These are phyloP conservation scores for Phodopus roborovskii DNA, from an alignment of 2,113 vertebrate species.

Conservation along the genomic window DNA sequence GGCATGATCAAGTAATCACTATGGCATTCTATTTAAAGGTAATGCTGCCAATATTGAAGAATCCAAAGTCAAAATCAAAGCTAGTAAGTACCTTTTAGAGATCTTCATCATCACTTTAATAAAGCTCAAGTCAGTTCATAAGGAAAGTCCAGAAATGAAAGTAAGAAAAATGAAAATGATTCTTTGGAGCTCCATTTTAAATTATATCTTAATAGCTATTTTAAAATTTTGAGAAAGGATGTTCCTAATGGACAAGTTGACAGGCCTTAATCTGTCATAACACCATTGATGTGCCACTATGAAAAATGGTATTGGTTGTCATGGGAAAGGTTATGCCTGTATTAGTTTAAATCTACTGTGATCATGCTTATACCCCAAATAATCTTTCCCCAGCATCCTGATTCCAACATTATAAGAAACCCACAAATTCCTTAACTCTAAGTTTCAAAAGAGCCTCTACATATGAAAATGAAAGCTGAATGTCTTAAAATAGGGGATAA, in stretches of 20 bases:
- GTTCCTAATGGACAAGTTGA: not conserved
- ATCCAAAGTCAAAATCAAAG: slow-evolving; percentile 44
- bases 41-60: slow-evolving; percentile 34
- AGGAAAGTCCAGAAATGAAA: slow-evolving; percentile 6
- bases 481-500: not conserved
- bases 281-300: accelerated
- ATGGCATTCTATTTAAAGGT: slow-evolving; percentile 42
- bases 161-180: not conserved
- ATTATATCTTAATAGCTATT: slow-evolving; percentile 2
- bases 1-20: not conserved
- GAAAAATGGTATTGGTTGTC: not conserved
- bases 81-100: not conserved
- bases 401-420: slow-evolving; percentile 30
- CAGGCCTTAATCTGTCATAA: not conserved
- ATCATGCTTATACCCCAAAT: not conserved
- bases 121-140: slow-evolving; percentile 59
- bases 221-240: slow-evolving; percentile 2
- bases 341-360: not conserved
- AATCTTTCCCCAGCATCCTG: not conserved
- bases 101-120: slow-evolving; percentile 29
- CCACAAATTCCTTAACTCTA: not conserved
- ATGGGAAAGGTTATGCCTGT: not conserved
- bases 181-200: slow-evolving; percentile 32
- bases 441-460: slow-evolving; percentile 24
- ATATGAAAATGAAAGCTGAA: slow-evolving; percentile 12